Percentiles rank a stretch among this genome's conserved stretches.
Evolutionary conservation across 2,888 invertebrate genomes (phyloP).

Genomic region (Drosophila neutralis): DNA sequence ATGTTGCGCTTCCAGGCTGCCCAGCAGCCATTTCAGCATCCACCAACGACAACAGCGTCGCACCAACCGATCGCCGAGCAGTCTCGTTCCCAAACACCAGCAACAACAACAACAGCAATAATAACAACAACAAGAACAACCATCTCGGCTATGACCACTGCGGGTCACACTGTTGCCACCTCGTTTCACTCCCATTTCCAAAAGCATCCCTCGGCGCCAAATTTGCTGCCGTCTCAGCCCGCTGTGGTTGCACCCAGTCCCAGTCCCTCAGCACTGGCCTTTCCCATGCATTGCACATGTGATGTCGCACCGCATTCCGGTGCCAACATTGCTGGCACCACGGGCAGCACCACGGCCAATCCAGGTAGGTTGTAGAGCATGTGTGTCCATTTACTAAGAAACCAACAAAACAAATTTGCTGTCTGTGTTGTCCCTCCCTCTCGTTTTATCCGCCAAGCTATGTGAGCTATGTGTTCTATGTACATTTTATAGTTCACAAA

Average conservation of each 20-base stretch:
- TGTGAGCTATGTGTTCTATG: constrained; percentile 36
- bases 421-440: constrained; percentile 33
- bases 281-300: constrained; percentile 82
- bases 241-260: constrained; percentile 75
- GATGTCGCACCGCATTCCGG: constrained; percentile 79
- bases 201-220: constrained; percentile 83
- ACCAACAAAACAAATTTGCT: constrained; percentile 4
- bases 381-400: constrained; percentile 51
- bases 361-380: constrained; percentile 85
- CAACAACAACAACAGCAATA: constrained; percentile 11
- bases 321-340: constrained; percentile 45
- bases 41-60: constrained; percentile 29
- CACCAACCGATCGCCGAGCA: constrained; percentile 32
- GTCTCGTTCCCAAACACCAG: constrained; percentile 11
- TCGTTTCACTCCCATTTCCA: constrained; percentile 82
- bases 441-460: constrained; percentile 22
- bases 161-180: constrained; percentile 53
- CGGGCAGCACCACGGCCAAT: constrained; percentile 62
- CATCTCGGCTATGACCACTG: constrained; percentile 29
- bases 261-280: constrained; percentile 80
- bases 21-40: constrained; percentile 52
- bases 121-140: constrained; percentile 40
- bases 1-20: constrained; percentile 68
- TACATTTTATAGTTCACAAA: constrained; percentile 37
- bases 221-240: constrained; percentile 76